Percentiles rank a stretch among this genome's conserved stretches.
phyloP scores from a whole-genome alignment of 2,888 invertebrate genomes.

The Orthonychiurus folsomi region DNA sequence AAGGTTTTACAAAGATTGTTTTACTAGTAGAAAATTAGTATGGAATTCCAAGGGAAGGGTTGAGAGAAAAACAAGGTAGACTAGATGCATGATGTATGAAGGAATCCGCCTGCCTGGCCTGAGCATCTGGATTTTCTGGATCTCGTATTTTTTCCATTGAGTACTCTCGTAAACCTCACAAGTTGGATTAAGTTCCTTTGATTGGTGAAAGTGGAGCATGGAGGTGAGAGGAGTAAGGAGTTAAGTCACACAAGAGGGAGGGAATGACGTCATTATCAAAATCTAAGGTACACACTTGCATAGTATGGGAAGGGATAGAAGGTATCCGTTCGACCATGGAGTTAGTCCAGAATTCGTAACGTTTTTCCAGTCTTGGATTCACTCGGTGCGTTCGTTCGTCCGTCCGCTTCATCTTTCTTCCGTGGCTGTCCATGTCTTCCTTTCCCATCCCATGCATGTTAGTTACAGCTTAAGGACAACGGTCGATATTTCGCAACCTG shows the following conservation, averaged over 20 bases:
- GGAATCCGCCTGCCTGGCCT: too few species aligned
- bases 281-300: neutral
- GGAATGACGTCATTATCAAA: neutral
- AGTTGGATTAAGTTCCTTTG: neutral
- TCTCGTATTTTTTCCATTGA: neutral
- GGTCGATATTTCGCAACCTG: neutral
- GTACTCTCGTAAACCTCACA: constrained; percentile 1
- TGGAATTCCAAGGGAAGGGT: too few species aligned
- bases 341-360: neutral
- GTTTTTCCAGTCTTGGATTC: neutral
- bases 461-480: neutral
- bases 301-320: neutral
- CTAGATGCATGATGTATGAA: too few species aligned
- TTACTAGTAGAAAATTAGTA: too few species aligned
- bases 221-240: too few species aligned
- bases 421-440: neutral
- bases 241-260: too few species aligned
- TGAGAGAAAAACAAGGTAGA: too few species aligned
- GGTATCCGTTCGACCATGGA: neutral
- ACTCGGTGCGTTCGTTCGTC: neutral
- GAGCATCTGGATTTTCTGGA: neutral
- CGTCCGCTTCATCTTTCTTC: neutral
- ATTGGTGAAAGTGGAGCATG: neutral
- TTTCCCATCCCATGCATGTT: neutral
- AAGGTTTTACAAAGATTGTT: too few species aligned